These are phyloP conservation scores for Enteromius treurensis DNA, from an alignment of 2,797 vertebrate species.

Conservation along the genomic window DNA sequence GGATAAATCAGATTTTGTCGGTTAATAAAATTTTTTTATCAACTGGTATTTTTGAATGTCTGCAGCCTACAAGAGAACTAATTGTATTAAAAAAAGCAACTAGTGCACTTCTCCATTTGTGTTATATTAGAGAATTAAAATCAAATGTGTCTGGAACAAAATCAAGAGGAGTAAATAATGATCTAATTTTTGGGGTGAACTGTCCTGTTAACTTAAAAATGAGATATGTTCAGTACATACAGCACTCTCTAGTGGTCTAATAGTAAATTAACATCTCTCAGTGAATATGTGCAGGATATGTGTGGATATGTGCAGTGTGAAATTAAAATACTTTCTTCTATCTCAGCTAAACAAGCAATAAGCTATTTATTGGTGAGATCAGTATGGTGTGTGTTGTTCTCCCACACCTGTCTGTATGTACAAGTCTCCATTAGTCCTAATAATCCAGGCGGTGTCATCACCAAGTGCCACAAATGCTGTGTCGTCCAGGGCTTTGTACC, in stretches of 20 bases:
- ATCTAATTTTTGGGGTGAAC: neutral
- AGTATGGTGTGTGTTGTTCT: neutral
- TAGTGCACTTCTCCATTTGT: neutral
- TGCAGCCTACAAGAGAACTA: neutral
- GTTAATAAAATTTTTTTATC: neutral
- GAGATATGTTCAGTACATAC: neutral
- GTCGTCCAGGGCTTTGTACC: conserved; percentile 94
- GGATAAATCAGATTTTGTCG: neutral
- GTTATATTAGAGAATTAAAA: neutral
- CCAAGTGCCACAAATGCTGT: conserved; percentile 89
- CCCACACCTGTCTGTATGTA: conserved; percentile 92
- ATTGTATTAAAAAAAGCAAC: neutral
- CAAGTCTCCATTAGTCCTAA: conserved; percentile 92
- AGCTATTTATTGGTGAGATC: neutral
- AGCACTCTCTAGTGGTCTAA: conserved; percentile 44
- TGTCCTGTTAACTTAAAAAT: neutral
- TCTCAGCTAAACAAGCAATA: neutral
- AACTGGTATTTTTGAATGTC: neutral
- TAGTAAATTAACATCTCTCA: neutral
- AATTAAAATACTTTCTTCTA: neutral
- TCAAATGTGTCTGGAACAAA: neutral
- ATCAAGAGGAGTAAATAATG: neutral
- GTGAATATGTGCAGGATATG: too few relatives aligned
- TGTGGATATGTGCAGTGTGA: neutral
- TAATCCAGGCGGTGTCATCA: conserved; percentile 94